A percentile compares a stretch with the other conserved stretches of the same genome.
Evolutionary conservation across 2,888 invertebrate species (phyloP).

Genomic region (Mactromeris polynyma): DNA sequence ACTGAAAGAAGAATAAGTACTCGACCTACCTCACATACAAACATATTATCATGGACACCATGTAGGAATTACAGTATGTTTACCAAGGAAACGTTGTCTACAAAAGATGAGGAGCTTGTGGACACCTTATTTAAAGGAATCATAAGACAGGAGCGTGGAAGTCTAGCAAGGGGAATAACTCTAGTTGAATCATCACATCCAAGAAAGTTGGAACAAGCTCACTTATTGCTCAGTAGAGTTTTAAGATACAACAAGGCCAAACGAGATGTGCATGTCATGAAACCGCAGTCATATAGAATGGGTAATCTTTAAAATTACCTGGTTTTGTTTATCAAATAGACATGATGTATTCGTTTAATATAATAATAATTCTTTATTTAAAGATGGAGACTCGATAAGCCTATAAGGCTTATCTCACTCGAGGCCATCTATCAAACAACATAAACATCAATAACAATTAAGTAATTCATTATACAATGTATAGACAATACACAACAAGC

Average conservation of each 20-base stretch:
- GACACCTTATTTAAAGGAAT: constrained; percentile 74
- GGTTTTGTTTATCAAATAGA: background rate
- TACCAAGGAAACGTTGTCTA: background rate
- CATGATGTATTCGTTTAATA: no score
- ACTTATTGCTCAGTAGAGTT: constrained; percentile 85
- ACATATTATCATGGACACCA: background rate
- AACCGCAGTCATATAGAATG: constrained; percentile 85
- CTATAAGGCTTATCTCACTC: no score
- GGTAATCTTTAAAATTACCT: constrained; percentile 76
- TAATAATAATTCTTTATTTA: no score
- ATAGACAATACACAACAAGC: no score
- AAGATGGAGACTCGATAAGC: no score
- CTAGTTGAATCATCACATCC: constrained; percentile 88
- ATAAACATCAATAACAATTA: no score
- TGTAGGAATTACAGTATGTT: constrained; percentile 27
- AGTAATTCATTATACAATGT: no score
- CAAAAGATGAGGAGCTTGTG: constrained; percentile 43
- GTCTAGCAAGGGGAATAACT: constrained; percentile 88
- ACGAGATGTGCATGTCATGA: constrained; percentile 62
- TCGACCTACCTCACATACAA: background rate
- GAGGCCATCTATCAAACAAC: no score
- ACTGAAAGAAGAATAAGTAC: background rate
- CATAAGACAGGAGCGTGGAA: constrained; percentile 84
- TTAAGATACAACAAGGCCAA: constrained; percentile 79
- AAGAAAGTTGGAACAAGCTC: constrained; percentile 87